These are phyloP conservation scores for Laticauda colubrina DNA, from an alignment of 2,113 vertebrate species.

Conservation along the genomic window DNA sequence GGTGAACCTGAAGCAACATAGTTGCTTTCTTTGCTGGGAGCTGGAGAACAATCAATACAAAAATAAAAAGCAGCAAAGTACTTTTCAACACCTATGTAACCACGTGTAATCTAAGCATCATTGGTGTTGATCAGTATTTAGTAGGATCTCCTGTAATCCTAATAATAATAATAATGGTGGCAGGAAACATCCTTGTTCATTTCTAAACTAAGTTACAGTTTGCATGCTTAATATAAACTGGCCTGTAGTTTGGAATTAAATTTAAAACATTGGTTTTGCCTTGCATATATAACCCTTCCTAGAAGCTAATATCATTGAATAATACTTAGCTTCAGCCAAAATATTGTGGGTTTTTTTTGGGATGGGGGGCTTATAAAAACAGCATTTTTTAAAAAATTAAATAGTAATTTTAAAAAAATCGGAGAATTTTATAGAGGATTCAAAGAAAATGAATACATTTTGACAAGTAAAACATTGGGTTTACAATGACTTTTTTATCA, in stretches of 20 bases:
- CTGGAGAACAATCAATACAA: background rate
- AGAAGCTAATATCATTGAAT: background rate
- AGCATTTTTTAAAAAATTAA: background rate
- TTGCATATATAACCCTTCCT: background rate
- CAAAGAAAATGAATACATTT: background rate
- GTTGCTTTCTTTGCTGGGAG: background rate
- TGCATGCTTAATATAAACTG: background rate
- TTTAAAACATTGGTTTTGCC: background rate
- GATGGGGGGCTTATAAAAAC: background rate
- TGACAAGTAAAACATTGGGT: background rate
- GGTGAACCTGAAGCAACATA: background rate
- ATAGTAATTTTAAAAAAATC: background rate
- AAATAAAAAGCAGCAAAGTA: background rate
- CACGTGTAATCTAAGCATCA: background rate
- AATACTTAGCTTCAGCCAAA: background rate
- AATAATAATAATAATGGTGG: background rate
- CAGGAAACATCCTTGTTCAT: background rate
- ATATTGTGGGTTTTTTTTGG: fast-evolving
- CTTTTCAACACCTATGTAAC: background rate
- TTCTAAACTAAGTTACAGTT: background rate
- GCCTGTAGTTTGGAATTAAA: background rate
- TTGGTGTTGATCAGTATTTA: background rate
- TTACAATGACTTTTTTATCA: constrained; percentile 7
- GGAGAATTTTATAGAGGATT: background rate
- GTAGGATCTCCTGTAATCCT: background rate